Evolutionary conservation across 2,113 vertebrate genomes (phyloP).

Genomic region (Hippocampus comes): DNA sequence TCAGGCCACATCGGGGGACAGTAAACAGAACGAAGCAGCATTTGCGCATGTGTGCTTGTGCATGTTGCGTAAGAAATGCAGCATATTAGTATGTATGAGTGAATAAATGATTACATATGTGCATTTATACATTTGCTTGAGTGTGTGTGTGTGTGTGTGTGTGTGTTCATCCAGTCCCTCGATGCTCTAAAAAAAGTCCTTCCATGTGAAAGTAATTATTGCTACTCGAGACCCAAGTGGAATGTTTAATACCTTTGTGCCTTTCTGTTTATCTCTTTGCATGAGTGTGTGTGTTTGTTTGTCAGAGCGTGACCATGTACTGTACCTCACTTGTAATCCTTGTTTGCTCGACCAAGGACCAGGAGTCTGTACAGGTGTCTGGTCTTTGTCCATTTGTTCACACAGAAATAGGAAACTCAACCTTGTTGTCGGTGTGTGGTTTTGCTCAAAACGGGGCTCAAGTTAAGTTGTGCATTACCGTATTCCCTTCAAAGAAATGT

Average conservation of each 20-base stretch:
- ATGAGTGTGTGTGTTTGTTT: not conserved
- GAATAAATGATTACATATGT: constrained; percentile 40
- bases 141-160: constrained; percentile 5
- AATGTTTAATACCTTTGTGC: constrained; percentile 24
- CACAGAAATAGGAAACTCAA: not conserved
- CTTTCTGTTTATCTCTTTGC: constrained; percentile 11
- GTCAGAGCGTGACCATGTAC: not conserved
- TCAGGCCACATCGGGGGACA: constrained; percentile 15
- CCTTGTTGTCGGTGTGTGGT: not conserved
- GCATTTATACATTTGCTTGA: constrained; percentile 7
- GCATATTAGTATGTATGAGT: constrained; percentile 4
- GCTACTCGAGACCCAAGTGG: constrained; percentile 33
- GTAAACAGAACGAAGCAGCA: constrained; percentile 15
- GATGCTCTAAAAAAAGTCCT: constrained; percentile 38
- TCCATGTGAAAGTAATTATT: constrained; percentile 54
- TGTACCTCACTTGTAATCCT: not conserved
- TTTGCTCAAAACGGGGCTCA: not conserved
- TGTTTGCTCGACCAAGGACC: not conserved
- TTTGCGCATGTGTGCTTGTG: constrained; percentile 19
- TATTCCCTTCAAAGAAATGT: not conserved
- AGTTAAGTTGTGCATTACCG: too few relatives aligned
- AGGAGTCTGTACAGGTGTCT: not conserved
- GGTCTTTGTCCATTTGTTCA: not conserved
- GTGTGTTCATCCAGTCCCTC: constrained; percentile 9
- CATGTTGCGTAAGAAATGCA: constrained; percentile 21